Conservation (phyloP, 2,888 invertebrate genomes). For the Lypha dubia region DNA sequence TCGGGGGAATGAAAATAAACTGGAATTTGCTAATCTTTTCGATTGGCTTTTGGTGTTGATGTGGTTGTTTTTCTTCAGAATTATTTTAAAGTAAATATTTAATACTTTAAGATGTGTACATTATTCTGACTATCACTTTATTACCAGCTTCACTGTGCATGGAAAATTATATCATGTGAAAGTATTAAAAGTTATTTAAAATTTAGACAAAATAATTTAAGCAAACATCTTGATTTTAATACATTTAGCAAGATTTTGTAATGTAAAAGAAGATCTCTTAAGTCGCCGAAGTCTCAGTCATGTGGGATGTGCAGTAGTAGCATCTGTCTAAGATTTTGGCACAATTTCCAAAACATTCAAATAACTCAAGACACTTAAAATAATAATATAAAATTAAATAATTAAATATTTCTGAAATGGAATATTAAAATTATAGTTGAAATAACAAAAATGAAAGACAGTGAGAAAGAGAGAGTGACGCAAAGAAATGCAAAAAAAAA, state of each 20-base stretch:
- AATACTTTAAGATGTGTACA: no score
- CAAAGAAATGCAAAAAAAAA: conserved; percentile 41
- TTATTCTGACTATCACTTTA: no score
- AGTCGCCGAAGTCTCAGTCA: background rate
- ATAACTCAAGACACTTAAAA: conserved; percentile 25
- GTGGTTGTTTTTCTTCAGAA: no score
- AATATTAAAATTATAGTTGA: conserved; percentile 1
- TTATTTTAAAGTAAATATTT: no score
- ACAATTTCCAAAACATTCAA: conserved; percentile 34
- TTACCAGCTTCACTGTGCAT: no score
- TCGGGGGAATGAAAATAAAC: no score
- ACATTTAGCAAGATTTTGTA: background rate
- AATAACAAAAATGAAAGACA: conserved; percentile 47
- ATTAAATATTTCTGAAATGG: conserved; percentile 27
- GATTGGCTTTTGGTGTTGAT: no score
- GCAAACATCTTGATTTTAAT: background rate
- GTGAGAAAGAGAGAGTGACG: background rate
- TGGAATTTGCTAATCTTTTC: no score
- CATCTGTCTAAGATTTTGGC: conserved; percentile 26
- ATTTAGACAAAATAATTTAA: no score
- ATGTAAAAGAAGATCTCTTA: background rate
- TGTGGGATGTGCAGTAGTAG: background rate
- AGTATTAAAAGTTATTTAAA: no score
- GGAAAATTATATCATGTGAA: no score
- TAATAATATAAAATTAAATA: conserved; percentile 43